Evolutionary conservation across 2,888 invertebrate species (phyloP), one percentile per base, ranked within the genome.

Genomic region (Parthenolecanium corni): DNA sequence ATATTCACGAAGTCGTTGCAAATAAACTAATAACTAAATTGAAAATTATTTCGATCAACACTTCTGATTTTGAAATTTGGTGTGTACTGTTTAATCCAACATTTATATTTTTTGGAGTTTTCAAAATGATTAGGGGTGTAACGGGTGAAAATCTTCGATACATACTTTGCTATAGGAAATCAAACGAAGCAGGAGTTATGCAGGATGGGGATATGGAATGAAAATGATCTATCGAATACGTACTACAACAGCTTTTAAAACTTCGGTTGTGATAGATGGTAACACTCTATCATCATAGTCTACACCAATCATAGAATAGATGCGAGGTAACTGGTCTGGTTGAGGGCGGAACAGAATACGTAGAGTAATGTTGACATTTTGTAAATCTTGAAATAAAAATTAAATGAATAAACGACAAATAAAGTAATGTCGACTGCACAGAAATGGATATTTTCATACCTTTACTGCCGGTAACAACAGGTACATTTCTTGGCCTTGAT

Each of bases 231-330:
- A n/a, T n/a, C n/a, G 9, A 6, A 21, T 46, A 72, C 73, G 70
- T 72, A 81, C 81, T 36, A 99, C 97, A 54, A 97, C 96, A 62
- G 97, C 91, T 76, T 98, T 99, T 62, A 99, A 76, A 14, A 98
- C 97, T 83, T 98, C 98, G 70, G 93, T 87, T 12, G 96, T 96
- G 74, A 98, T 98, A 2, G 98, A 99, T 5, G 98, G 98, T 66
- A 98, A 76, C 38, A 98, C 97, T 74, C 98, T 82, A 74, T 98
- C 98, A 74, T 98, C 98, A 72, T 98, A 98, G 76, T 98, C 98
- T 67, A 89, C 79, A 67, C 98, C 98, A 36, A 99, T 82, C 72
- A 94, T 94, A 49, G 91, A 90, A 77, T 91, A 97, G 72, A 98
- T 96, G 74, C 83, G 89, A 20, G 98, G 98, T 52, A 99, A 77